Conservation (phyloP, 2,797 vertebrate genomes). For the Adelosebastes latens region DNA sequence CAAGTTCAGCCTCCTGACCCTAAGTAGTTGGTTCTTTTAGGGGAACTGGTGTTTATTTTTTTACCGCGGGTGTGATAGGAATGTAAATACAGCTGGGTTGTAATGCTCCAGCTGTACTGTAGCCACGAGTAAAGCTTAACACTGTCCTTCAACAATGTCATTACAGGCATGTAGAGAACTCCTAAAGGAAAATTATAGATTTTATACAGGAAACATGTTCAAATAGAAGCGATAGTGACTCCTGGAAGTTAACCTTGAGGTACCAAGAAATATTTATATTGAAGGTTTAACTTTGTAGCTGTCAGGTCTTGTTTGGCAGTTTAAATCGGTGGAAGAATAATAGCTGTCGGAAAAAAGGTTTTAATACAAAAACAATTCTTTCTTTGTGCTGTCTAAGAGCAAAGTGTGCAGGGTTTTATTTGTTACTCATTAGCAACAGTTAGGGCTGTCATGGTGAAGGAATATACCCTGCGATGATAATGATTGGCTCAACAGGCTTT, state of each 20-base stretch:
- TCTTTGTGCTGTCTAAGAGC: background rate
- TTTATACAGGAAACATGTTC: slow-evolving; percentile 4
- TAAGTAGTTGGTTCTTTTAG: slow-evolving; percentile 51
- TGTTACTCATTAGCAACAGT: background rate
- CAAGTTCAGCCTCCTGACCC: background rate
- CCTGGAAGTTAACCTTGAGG: background rate
- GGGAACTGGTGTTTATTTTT: slow-evolving; percentile 60
- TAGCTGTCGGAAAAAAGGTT: background rate
- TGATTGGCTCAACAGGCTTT: too few species aligned
- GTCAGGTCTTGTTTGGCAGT: background rate
- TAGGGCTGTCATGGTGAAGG: too few species aligned
- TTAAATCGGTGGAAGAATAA: background rate
- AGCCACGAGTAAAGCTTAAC: background rate
- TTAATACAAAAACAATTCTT: background rate
- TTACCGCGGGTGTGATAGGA: slow-evolving; percentile 55
- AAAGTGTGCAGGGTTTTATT: background rate
- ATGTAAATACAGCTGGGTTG: slow-evolving; percentile 64
- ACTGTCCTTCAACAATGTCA: background rate
- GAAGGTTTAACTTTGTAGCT: background rate
- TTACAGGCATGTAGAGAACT: slow-evolving; percentile 7
- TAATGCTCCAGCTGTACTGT: background rate
- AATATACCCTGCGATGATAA: too few species aligned
- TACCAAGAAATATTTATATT: background rate
- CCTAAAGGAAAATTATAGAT: slow-evolving; percentile 34
- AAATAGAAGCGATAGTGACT: background rate